A percentile compares a stretch with the other conserved stretches of the same genome.
Conservation (phyloP, 2,888 invertebrate genomes). For the Bembecia ichneumoniformis region DNA sequence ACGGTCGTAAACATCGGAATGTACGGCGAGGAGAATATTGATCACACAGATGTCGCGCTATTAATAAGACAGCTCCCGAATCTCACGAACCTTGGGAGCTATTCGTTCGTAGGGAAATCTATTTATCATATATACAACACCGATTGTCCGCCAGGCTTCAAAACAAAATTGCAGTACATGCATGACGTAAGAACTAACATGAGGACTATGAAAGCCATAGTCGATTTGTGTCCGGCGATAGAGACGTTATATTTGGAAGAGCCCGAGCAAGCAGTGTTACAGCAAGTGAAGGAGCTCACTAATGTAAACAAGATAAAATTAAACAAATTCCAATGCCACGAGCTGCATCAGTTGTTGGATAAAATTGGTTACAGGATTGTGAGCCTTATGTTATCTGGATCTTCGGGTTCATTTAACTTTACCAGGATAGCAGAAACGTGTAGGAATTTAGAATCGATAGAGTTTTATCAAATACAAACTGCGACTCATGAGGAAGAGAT, state of each 20-base stretch:
- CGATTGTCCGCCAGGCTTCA: slow-evolving; percentile 65
- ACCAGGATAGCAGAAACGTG: slow-evolving; percentile 73
- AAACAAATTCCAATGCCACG: slow-evolving; percentile 74
- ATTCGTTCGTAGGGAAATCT: slow-evolving; percentile 78
- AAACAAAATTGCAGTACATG: slow-evolving; percentile 76
- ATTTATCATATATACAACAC: slow-evolving; percentile 69
- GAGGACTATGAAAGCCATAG: slow-evolving; percentile 73
- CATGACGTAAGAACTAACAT: slow-evolving; percentile 76
- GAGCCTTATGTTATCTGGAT: slow-evolving; percentile 73
- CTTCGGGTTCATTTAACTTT: slow-evolving; percentile 71
- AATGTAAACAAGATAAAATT: slow-evolving; percentile 73
- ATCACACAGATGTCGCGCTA: slow-evolving; percentile 75
- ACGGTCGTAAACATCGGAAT: slow-evolving; percentile 78
- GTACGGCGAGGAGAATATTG: slow-evolving; percentile 79
- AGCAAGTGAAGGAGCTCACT: slow-evolving; percentile 58
- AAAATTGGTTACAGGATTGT: slow-evolving; percentile 67
- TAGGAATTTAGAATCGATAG: slow-evolving; percentile 73
- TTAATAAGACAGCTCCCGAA: slow-evolving; percentile 76
- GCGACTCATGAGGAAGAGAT: slow-evolving; percentile 69
- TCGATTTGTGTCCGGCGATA: slow-evolving; percentile 73
- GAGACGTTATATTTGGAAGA: slow-evolving; percentile 78
- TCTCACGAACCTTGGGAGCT: slow-evolving; percentile 75
- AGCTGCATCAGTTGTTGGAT: slow-evolving; percentile 71
- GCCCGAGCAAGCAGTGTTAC: slow-evolving; percentile 70
- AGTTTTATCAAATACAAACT: slow-evolving; percentile 77